Evolutionary conservation across 1,140 invertebrate genomes (phyloP).

Genomic region (Trichonephila clavipes): DNA sequence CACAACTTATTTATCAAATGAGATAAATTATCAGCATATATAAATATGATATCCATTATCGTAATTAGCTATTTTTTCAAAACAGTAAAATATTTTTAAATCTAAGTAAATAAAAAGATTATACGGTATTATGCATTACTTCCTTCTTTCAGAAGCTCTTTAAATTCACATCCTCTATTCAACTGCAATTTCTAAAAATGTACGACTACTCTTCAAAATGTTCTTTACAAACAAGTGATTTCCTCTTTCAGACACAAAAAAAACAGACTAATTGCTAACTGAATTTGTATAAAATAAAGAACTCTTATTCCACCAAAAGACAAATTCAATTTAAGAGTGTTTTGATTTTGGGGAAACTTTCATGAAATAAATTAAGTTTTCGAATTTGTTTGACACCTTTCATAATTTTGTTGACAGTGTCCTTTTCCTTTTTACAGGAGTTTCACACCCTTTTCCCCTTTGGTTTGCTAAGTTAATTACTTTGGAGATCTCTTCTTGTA

Average conservation of each 20-base stretch:
- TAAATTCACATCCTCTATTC: no score
- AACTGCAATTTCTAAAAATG: no score
- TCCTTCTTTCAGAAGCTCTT: no score
- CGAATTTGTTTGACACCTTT: background rate
- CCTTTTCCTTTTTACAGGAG: background rate
- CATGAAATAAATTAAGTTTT: constrained; percentile 9
- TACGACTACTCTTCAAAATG: no score
- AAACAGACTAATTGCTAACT: background rate
- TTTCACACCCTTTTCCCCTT: background rate
- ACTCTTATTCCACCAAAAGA: background rate
- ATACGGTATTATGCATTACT: no score
- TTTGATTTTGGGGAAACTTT: background rate
- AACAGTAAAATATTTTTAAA: no score
- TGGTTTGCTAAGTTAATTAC: background rate
- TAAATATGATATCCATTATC: no score
- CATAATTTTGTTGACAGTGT: constrained; percentile 9
- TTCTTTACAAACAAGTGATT: background rate
- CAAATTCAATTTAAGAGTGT: background rate
- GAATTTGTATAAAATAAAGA: background rate
- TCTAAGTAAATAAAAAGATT: no score
- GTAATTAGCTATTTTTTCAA: no score
- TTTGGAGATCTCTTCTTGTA: background rate
- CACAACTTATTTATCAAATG: no score
- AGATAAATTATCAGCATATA: no score
- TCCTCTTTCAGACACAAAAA: background rate